Base-by-base conservation (phyloP, 2,888 invertebrate genomes). In the Neoascia interrupta region DNA sequence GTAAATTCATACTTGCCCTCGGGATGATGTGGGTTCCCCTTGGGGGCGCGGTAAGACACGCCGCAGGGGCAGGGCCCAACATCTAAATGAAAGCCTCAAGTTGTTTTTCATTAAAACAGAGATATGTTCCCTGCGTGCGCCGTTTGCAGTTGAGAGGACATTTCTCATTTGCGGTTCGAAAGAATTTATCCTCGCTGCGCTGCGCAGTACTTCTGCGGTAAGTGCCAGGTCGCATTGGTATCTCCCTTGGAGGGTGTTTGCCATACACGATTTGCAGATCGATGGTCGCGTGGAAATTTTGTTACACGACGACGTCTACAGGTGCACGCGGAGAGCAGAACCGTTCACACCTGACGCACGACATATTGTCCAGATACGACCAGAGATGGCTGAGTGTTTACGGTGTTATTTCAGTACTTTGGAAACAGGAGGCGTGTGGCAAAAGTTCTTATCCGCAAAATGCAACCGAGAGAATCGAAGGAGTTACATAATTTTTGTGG, bases 291-390 rank as follows among this genome's bases (percentile, higher is more conserved):
- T 76, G 58, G 63, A 64, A 70, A 64, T 70, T 70, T 64, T 45
- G 58, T 47, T 76, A 64, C 37, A 54, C 64, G n/a, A n/a, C n/a
- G n/a, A n/a, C n/a, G 47, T 43, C 45, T 64, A 72, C 76, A 76
- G 76, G 70, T 70, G 76, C 72, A 70, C 51, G n/a, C n/a, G n/a
- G n/a, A 23, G 6, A 41, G 58, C 64, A 64, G 64, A 70, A 70
- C 72, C 64, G 63, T 76, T 76, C 76, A 70, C 76, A 76, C 76
- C 76, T 76, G 76, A 75, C 45, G 45, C 51, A 51, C 47, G 63
- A 53, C 37, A 34, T 43, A n/a, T n/a, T n/a, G n/a, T n/a, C n/a
- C 41, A 60, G 60, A 60, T 53, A 70, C 36, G 49, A 31, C 31
- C 8, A n/a, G 10, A 6, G 3, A n/a, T n/a, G 31, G 43, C 10